These are phyloP conservation scores for Lepidochitona cinerea DNA, from an alignment of 2,888 invertebrate genomes.

Conservation along the genomic window DNA sequence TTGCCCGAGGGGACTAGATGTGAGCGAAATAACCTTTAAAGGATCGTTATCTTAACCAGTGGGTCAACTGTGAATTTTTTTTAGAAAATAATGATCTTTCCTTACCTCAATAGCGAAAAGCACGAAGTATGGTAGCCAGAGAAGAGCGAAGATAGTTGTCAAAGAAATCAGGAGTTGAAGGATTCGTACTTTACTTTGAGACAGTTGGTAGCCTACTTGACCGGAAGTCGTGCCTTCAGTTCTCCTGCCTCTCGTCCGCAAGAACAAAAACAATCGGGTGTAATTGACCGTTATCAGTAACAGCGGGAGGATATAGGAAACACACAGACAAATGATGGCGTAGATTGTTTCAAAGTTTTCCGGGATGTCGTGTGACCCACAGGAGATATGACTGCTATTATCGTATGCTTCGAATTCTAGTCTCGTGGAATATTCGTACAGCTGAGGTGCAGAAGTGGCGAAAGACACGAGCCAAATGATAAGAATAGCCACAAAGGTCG, in stretches of 20 bases:
- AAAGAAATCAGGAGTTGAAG: slow-evolving; percentile 14
- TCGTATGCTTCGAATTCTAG: background rate
- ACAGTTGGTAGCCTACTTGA: background rate
- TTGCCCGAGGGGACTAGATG: too few relatives aligned
- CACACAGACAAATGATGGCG: slow-evolving; percentile 22
- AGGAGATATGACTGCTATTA: slow-evolving; percentile 14
- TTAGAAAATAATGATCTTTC: too few relatives aligned
- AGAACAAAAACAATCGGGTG: slow-evolving; percentile 9
- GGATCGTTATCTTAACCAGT: too few relatives aligned
- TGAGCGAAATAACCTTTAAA: too few relatives aligned
- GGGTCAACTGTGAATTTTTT: too few relatives aligned
- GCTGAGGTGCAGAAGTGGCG: slow-evolving; percentile 30
- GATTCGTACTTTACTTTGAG: slow-evolving; percentile 12
- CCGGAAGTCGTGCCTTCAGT: background rate
- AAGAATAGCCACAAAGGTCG: slow-evolving; percentile 9
- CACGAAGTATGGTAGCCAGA: slow-evolving; percentile 31
- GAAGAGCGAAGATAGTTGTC: slow-evolving; percentile 25
- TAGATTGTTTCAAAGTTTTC: slow-evolving; percentile 36
- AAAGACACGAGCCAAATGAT: slow-evolving; percentile 30
- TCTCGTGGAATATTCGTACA: slow-evolving; percentile 39
- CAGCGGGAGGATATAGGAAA: slow-evolving; percentile 28
- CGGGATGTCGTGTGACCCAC: slow-evolving; percentile 35
- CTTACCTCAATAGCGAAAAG: slow-evolving; percentile 32
- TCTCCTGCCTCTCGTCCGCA: slow-evolving; percentile 6
- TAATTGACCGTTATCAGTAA: slow-evolving; percentile 25